phyloP scores from a whole-genome alignment of 2,888 invertebrate species.

The Drosophila nigricruria region DNA sequence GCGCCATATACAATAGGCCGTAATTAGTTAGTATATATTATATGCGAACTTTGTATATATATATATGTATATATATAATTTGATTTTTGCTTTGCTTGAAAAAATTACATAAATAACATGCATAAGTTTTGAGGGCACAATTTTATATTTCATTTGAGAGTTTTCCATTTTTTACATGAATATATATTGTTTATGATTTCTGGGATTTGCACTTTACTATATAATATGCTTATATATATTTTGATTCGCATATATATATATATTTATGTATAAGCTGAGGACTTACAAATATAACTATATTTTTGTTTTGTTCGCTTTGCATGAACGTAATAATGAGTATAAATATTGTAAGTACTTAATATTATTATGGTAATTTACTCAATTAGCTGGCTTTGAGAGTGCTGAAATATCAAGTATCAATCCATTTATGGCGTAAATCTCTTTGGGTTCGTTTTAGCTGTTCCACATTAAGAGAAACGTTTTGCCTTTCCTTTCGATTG shows the following conservation, averaged over 20 bases:
- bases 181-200: slow-evolving; percentile 23
- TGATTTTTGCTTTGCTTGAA: slow-evolving; percentile 24
- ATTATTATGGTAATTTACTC: slow-evolving; percentile 32
- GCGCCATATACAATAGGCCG: slow-evolving; percentile 45
- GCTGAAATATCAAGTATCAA: slow-evolving; percentile 33
- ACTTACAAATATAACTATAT: slow-evolving; percentile 25
- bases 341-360: slow-evolving; percentile 23
- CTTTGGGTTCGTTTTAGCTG: slow-evolving; percentile 54
- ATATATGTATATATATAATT: slow-evolving; percentile 21
- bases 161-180: slow-evolving; percentile 63
- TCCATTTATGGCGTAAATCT: slow-evolving; percentile 68
- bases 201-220: slow-evolving; percentile 4
- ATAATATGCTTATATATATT: slow-evolving; percentile 10
- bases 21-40: slow-evolving; percentile 49
- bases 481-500: slow-evolving; percentile 28
- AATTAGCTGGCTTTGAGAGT: slow-evolving; percentile 38
- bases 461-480: slow-evolving; percentile 19
- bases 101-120: slow-evolving; percentile 51
- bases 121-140: slow-evolving; percentile 48
- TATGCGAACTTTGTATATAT: slow-evolving; percentile 36
- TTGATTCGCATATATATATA: slow-evolving; percentile 41
- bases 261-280: slow-evolving; percentile 24
- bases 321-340: slow-evolving; percentile 22
- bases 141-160: slow-evolving; percentile 39
- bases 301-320: slow-evolving; percentile 15